Evolutionary conservation across 2,113 vertebrate genomes (phyloP), one percentile per base, ranked within the genome.

Genomic region (Otus sunia): DNA sequence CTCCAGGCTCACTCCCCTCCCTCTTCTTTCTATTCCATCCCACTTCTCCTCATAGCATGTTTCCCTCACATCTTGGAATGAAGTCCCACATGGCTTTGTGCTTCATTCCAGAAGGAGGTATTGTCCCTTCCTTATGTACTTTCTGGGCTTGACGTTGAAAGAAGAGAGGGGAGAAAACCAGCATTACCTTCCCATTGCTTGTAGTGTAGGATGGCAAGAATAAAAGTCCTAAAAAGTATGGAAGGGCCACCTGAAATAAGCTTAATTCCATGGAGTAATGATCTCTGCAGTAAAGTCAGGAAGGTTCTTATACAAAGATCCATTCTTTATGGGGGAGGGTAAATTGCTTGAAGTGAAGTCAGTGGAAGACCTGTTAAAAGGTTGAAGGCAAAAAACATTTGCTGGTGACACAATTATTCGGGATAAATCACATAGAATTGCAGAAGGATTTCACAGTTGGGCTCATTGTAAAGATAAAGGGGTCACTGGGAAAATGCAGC

Each of bases 311-410:
- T 22, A 22, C 43, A 25, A 15, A 47, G 11, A 19, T 72, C 12
- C 1, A 0, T 63, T 63, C 25, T 53, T 80, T 39, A 4, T 3
- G 8, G 29, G 14, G 16, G 2, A n/a, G 5, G 18, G 29, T 23
- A 25, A 30, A 37, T 21, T 59, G 37, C 76, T 50, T 18, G 59
- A 55, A 23, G 17, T 67, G 41, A 50, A 41, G 1, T 60, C 58
- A 41, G 0, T 41, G 73, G 63, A 50, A 60, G 22, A 60, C 19
- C 15, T 64, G 68, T 36, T 15, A 26, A 47, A 72, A 56, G 19
- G 3, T 4, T 81, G 50, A 66, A 88, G 52, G 36, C 27, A 81
- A 49, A 90, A 82, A 10, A 1, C 5, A 5, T 21, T 17, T 45
- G 73, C 21, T 26, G 39, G 8, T 69, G 64, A 37, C 18, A 23